A percentile compares a stretch with the other conserved stretches of the same genome.
These are phyloP conservation scores for Catagonus wagneri DNA, from an alignment of 2,113 vertebrate species.

Conservation along the genomic window DNA sequence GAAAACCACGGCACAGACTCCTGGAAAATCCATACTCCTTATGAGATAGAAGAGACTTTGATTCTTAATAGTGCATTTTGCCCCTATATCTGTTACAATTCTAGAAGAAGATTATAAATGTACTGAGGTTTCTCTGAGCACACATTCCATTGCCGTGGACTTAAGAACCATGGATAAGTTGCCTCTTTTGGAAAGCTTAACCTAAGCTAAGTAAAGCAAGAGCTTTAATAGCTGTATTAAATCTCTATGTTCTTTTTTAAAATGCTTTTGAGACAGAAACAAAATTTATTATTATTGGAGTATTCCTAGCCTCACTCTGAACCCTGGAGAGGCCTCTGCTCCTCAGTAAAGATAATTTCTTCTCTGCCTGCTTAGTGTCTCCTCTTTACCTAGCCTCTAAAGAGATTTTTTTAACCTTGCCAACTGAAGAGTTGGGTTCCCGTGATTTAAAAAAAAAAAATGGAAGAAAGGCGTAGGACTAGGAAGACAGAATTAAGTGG, in stretches of 20 bases:
- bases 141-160: not conserved
- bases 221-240: constrained; percentile 60
- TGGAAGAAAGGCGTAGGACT: not conserved
- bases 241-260: constrained; percentile 46
- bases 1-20: not conserved
- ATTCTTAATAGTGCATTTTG: not conserved
- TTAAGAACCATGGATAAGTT: not conserved
- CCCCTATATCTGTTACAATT: not conserved
- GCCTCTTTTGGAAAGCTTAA: constrained; percentile 55
- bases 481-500: not conserved
- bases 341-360: not conserved
- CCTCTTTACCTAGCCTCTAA: not conserved
- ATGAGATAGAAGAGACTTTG: not conserved
- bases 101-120: constrained; percentile 18
- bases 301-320: not conserved
- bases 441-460: not conserved
- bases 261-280: constrained; percentile 39
- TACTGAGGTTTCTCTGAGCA: constrained; percentile 30
- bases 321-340: not conserved
- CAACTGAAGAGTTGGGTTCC: not conserved
- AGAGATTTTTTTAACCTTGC: not conserved
- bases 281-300: constrained; percentile 41
- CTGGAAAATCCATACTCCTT: not conserved
- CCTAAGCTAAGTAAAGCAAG: constrained; percentile 53
- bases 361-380: not conserved